phyloP scores from a whole-genome alignment of 2,888 invertebrate species.

The Agrochola lota region DNA sequence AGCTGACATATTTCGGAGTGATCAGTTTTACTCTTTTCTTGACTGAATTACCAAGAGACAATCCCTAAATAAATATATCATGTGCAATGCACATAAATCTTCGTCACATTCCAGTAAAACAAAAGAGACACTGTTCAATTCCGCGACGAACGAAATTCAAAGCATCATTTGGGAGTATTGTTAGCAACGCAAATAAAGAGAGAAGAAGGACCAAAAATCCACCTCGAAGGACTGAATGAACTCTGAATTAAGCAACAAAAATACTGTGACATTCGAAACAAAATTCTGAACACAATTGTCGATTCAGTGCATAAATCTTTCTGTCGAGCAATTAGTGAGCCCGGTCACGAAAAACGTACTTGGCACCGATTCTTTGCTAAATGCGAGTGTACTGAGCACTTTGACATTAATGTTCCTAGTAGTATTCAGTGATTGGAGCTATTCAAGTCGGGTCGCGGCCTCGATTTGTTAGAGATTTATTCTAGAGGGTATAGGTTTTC shows the following conservation, averaged over 20 bases:
- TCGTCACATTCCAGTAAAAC: constrained; percentile 40
- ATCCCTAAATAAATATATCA: constrained; percentile 20
- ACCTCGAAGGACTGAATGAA: constrained; percentile 50
- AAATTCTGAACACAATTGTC: constrained; percentile 53
- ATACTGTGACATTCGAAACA: constrained; percentile 40
- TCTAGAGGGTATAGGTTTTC: constrained; percentile 22
- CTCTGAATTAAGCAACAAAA: constrained; percentile 55
- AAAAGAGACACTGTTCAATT: constrained; percentile 49
- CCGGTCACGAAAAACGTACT: constrained; percentile 56
- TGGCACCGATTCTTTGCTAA: constrained; percentile 58
- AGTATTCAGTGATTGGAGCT: constrained; percentile 58
- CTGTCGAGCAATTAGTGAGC: constrained; percentile 60
- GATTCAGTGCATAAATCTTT: constrained; percentile 65
- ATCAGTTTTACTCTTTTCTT: background rate
- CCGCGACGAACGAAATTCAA: constrained; percentile 46
- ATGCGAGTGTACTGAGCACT: constrained; percentile 50
- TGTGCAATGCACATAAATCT: constrained; percentile 42
- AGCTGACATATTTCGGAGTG: background rate
- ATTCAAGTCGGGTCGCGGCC: constrained; percentile 40
- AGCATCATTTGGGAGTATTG: constrained; percentile 61
- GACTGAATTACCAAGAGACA: constrained; percentile 11
- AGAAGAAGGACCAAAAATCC: constrained; percentile 46
- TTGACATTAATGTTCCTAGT: constrained; percentile 55
- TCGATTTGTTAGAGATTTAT: constrained; percentile 49
- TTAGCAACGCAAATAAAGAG: constrained; percentile 51